Evolutionary conservation across 2,888 invertebrate species (phyloP).

Genomic region (Coronaproctus castanopsis): DNA sequence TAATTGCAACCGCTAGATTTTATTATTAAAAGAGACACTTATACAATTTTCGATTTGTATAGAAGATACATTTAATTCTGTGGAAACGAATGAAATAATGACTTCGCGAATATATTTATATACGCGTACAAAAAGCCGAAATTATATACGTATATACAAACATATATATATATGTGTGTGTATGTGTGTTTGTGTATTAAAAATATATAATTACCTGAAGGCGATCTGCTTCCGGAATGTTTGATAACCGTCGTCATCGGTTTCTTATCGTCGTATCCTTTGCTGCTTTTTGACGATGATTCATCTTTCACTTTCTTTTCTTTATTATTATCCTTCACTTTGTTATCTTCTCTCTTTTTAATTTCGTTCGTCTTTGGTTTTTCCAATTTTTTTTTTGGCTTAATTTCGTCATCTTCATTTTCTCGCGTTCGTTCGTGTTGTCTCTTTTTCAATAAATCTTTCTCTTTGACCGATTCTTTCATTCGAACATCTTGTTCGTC

Average conservation of each 20-base stretch:
- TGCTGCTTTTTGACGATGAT: not conserved
- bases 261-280: not conserved
- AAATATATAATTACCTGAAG: conserved; percentile 4
- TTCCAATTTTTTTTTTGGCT: conserved; percentile 1
- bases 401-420: conserved; percentile 1
- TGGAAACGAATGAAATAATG: no score
- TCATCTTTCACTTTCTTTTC: conserved; percentile 4
- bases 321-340: no score
- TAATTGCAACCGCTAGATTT: no score
- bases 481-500: not conserved
- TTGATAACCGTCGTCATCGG: not conserved
- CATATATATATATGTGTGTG: no score
- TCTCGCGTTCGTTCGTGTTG: not conserved
- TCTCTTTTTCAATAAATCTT: not conserved
- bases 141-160: no score
- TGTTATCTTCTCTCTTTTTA: conserved; percentile 3
- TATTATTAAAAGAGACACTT: no score
- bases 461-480: not conserved
- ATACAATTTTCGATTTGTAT: no score
- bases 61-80: no score
- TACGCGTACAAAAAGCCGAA: no score
- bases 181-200: no score
- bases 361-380: conserved; percentile 1
- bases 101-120: no score
- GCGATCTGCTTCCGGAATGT: conserved; percentile 2